Conservation (phyloP, 2,888 invertebrate genomes). For the Leptinotarsa rubiginosa region DNA sequence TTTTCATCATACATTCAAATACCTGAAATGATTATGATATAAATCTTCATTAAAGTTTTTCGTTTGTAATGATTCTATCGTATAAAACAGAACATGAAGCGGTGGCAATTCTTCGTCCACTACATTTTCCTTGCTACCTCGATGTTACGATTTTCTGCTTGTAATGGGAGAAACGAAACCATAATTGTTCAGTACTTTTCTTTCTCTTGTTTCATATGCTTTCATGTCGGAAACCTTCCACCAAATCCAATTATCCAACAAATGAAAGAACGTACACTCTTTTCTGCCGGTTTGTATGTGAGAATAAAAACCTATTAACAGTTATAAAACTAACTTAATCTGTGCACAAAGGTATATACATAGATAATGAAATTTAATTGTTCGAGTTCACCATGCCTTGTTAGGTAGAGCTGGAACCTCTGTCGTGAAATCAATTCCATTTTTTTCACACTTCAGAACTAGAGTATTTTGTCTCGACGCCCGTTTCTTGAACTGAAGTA, state of each 20-base stretch:
- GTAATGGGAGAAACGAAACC: not conserved
- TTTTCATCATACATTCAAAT: too few species aligned
- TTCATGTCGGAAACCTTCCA: not conserved
- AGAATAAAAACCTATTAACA: not conserved
- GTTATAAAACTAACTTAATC: not conserved
- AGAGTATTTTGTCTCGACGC: too few species aligned
- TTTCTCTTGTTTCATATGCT: not conserved
- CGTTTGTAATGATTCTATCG: too few species aligned
- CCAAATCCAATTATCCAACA: conserved; percentile 12
- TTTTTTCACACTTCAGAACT: too few species aligned
- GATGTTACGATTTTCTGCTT: not conserved
- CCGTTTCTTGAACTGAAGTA: too few species aligned
- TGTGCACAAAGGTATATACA: not conserved
- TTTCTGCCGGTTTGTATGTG: not conserved
- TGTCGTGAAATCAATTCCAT: too few species aligned
- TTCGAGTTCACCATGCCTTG: not conserved
- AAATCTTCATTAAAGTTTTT: too few species aligned
- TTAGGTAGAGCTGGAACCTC: too few species aligned
- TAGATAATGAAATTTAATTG: not conserved
- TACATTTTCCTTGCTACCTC: not conserved
- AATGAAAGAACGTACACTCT: not conserved
- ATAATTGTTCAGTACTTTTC: not conserved
- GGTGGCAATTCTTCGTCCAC: not conserved
- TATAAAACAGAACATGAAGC: not conserved
- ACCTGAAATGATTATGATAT: too few species aligned